A percentile compares a stretch with the other conserved stretches of the same genome.
Evolutionary conservation across 2,888 invertebrate species (phyloP).

Genomic region (Periphyllus acericola): DNA sequence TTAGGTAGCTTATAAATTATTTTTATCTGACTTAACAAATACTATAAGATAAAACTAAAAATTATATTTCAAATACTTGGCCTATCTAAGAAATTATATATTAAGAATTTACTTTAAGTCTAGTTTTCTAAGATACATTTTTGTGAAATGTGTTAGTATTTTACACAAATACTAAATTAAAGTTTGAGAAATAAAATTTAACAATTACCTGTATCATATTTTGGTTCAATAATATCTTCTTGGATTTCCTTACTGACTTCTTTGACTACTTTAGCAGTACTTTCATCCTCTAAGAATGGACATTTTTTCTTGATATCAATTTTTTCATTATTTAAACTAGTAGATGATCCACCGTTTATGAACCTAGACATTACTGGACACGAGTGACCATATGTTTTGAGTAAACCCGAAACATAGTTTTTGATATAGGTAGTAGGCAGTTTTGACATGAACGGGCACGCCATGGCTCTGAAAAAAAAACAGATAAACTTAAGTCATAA

Average conservation of each 20-base stretch:
- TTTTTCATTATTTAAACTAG: conserved; percentile 19
- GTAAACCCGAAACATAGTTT: conserved; percentile 80
- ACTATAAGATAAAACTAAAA: no score
- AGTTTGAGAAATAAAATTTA: not conserved
- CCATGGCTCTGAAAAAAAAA: conserved; percentile 72
- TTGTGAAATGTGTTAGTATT: no score
- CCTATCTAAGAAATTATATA: no score
- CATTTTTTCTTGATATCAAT: conserved; percentile 68
- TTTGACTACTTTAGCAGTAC: conserved; percentile 69
- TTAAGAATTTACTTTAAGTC: no score
- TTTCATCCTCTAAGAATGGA: conserved; percentile 72
- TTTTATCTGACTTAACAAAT: no score
- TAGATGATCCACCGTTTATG: conserved; percentile 65
- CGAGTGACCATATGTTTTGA: conserved; percentile 83
- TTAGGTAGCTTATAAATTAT: no score
- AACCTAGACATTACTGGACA: conserved; percentile 80
- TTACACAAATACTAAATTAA: no score
- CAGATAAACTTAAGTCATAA: not conserved
- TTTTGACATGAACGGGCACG: conserved; percentile 87
- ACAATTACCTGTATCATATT: conserved; percentile 47
- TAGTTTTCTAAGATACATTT: no score
- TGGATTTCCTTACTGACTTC: conserved; percentile 77
- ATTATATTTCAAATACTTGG: no score
- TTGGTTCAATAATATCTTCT: conserved; percentile 72
- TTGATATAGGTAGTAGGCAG: conserved; percentile 82